Evolutionary conservation across 1,140 invertebrate species (phyloP).

Genomic region (Brachionus calyciflorus): DNA sequence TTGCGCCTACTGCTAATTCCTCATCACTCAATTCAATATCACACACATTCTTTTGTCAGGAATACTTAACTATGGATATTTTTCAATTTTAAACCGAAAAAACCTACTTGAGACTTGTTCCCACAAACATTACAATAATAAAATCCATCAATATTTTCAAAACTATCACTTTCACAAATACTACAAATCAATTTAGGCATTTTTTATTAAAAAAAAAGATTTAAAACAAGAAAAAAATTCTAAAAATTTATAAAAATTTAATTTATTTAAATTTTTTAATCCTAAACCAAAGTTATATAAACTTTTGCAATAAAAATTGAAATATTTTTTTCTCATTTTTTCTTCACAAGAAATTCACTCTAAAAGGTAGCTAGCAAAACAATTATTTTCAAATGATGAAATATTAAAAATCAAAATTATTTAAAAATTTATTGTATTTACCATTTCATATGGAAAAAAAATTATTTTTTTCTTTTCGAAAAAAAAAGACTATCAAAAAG

Average conservation of each 20-base stretch:
- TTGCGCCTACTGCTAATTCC: neutral
- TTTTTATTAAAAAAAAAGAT: too few species aligned
- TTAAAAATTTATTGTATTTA: neutral
- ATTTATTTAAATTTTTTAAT: neutral
- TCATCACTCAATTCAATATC: slow-evolving; percentile 44
- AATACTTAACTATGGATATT: neutral
- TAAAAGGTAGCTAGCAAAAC: too few species aligned
- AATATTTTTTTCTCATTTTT: neutral
- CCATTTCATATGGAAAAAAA: too few species aligned
- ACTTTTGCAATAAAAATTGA: slow-evolving; percentile 5
- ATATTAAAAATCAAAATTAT: slow-evolving; percentile 17
- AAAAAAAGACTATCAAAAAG: neutral
- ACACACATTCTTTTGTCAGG: slow-evolving; percentile 22
- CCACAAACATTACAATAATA: slow-evolving; percentile 40
- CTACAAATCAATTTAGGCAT: slow-evolving; percentile 41
- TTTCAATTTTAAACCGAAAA: neutral
- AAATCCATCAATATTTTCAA: slow-evolving; percentile 41
- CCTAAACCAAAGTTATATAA: neutral
- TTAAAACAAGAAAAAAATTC: too few species aligned
- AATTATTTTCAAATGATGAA: slow-evolving; percentile 37
- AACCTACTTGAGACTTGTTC: neutral
- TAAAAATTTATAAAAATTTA: neutral
- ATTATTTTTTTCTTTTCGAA: too few species aligned
- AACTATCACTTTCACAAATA: slow-evolving; percentile 35
- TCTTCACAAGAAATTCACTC: neutral